Evolutionary conservation across 2,888 invertebrate genomes (phyloP), one percentile per base, ranked within the genome.

Genomic region (Sphinx pinastri): DNA sequence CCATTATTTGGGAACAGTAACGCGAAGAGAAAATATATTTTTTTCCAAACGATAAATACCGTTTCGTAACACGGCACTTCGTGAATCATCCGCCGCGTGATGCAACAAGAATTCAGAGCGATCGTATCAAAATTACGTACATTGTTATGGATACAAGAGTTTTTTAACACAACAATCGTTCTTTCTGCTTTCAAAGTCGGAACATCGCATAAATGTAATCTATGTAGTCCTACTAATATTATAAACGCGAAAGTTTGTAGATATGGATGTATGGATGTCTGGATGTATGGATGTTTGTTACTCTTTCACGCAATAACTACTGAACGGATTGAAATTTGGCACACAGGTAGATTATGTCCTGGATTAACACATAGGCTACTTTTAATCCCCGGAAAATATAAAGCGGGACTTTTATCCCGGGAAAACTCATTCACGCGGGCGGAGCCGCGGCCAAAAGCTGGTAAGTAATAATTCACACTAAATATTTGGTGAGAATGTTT

Each of bases 1-100:
- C 74, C 76, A 75, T 75, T 77, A 79, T 79, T 79, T 80, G 75
- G 75, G 76, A 75, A 70, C 76, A 73, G 70, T 69, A 73, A 74
- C 73, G 68, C 69, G 74, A 70, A 73, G 71, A 74, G 74, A 76
- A 67, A 75, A 51, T 70, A 54, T 58, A 72, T 76, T 38, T 77
- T 75, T 79, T 76, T 73, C 66, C 67, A 68, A 72, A 71, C 71
- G 73, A 73, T 78, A 75, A 77, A 79, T 73, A 67, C 73, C 75
- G 75, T 75, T 79, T 76, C 75, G 77, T 76, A 74, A 72, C 73
- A 47, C 12, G 49, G 63, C 63, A 49, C 47, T 47, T 47, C 63
- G 63, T 52, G 67, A 51, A 38, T 67, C 67, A 67, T 54, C 51
- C 54, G 38, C 52, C 38, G n/a, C 25, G 52, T 67, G 54, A 67